Evolutionary conservation across 2,113 vertebrate genomes (phyloP).

Genomic region (Marcusenius ussheri): DNA sequence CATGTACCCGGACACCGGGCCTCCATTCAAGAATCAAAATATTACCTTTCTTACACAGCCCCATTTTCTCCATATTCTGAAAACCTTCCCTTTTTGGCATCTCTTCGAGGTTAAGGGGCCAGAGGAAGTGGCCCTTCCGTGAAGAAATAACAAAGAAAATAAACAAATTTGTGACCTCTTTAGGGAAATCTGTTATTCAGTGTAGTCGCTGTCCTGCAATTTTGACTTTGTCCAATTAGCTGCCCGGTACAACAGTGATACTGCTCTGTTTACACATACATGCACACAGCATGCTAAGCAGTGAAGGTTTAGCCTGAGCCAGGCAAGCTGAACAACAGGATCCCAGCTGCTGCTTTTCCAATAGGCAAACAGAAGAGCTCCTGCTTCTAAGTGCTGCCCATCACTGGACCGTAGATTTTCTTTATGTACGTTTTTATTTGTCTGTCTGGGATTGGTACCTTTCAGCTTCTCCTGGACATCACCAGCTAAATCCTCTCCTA

Average conservation of each 20-base stretch:
- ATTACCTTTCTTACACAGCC: neutral
- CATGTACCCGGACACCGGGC: neutral
- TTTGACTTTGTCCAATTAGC: neutral
- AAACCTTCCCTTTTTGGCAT: neutral
- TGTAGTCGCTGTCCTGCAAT: neutral
- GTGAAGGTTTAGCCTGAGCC: neutral
- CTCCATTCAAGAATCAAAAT: neutral
- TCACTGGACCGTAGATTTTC: neutral
- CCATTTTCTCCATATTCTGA: neutral
- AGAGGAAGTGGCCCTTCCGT: neutral
- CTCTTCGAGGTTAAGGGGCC: neutral
- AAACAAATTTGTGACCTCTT: neutral
- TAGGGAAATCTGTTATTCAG: neutral
- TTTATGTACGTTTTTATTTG: neutral
- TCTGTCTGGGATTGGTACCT: neutral
- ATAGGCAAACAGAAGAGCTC: neutral
- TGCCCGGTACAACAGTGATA: neutral
- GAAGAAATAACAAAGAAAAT: neutral
- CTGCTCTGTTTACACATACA: neutral
- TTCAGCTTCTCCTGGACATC: neutral
- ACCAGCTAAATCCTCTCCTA: neutral
- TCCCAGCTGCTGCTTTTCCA: neutral
- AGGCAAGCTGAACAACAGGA: neutral
- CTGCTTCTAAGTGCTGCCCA: neutral
- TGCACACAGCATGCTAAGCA: neutral